phyloP scores from a whole-genome alignment of 2,888 invertebrate species.

The Plutella xylostella region DNA sequence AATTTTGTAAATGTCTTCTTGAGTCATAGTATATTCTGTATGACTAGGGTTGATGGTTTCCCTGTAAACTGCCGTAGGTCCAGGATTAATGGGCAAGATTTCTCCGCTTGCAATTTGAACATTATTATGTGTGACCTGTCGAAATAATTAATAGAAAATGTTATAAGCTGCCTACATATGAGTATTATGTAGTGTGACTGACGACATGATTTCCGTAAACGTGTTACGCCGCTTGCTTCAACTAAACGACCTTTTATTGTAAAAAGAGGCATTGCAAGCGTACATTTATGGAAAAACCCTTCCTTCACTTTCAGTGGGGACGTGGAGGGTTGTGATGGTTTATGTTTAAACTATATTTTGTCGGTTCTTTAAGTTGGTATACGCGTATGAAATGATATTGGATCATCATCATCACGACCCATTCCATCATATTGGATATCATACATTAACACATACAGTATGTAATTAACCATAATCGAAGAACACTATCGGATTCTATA shows the following conservation, averaged over 20 bases:
- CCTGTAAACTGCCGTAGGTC: not conserved
- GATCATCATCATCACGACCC: no score
- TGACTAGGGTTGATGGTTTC: not conserved
- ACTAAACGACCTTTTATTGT: no score
- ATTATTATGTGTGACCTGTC: conserved; percentile 14
- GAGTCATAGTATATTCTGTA: not conserved
- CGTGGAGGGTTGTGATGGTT: no score
- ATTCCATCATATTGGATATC: no score
- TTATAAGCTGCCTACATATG: not conserved
- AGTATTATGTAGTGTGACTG: not conserved
- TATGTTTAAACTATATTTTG: no score
- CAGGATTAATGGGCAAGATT: not conserved
- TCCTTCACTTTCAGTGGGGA: no score
- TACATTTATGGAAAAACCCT: not conserved
- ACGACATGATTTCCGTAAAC: no score
- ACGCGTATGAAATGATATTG: no score
- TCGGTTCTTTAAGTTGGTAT: no score
- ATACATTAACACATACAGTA: not conserved
- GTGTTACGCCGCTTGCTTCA: no score
- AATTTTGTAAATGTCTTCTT: conserved; percentile 6
- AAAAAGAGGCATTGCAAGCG: not conserved
- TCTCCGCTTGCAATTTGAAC: conserved; percentile 2
- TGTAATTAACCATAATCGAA: not conserved
- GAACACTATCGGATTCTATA: not conserved
- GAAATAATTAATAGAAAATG: not conserved